Evolutionary conservation across 2,888 invertebrate genomes (phyloP), one percentile per base, ranked within the genome.

Genomic region (Melitaea athalia): DNA sequence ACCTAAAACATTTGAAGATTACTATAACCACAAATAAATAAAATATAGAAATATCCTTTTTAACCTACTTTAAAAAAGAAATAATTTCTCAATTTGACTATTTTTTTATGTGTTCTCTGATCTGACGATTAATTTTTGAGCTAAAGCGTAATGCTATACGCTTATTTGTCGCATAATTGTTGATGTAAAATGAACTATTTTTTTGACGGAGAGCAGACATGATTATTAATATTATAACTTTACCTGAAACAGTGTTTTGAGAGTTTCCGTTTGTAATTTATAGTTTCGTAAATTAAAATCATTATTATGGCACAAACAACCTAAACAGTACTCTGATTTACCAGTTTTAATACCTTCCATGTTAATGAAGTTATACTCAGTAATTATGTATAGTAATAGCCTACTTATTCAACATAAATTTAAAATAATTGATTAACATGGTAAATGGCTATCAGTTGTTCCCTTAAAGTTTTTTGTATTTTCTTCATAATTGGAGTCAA

Each of bases 161-260:
- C 11, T 12, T 47, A 47, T 47, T 47, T 47, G 11, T 43, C 8
- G 14, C 3, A n/a, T 5, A 6, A 8, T 14, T 11, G 4, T 47
- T 47, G 2, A 14, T 12, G 14, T 14, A 47, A 14, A n/a, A 12
- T 10, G 12, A 31, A 12, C 8, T 31, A 3, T 38, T 38, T n/a
- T 24, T 15, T 4, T 24, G 24, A 3, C 24, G 3, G 24, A 24
- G 24, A 3, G 3, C 1, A 24, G 3, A 24, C 24, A 24, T 3
- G 3, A 24, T 24, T 24, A 24, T 24, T 24, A 49, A 4, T 42
- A 14, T 49, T 11, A 43, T 50, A 59, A 33, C 31, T 31, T 74
- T 82, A 89, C 90, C 87, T 85, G 85, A 57, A 90, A 81, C 70
- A 85, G 71, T n/a, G 79, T 72, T 74, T 80, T 85, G 12, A 89